These are phyloP conservation scores for Tadarida brasiliensis DNA, from an alignment of 2,797 vertebrate genomes.

Conservation along the genomic window DNA sequence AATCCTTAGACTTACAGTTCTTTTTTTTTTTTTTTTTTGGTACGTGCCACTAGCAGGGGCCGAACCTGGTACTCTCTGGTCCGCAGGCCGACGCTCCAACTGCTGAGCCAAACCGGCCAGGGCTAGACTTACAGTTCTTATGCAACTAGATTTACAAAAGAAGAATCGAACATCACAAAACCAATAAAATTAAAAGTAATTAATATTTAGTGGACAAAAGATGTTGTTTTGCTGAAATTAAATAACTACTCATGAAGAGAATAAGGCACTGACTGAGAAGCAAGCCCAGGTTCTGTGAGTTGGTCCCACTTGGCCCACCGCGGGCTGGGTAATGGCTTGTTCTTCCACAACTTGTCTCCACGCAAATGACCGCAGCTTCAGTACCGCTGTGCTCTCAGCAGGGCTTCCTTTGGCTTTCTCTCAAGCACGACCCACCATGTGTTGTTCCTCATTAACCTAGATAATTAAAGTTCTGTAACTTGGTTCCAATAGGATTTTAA, in stretches of 20 bases:
- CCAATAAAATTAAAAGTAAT: neutral
- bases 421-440: neutral
- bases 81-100: too few relatives aligned
- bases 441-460: neutral
- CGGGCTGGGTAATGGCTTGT: neutral
- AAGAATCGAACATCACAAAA: constrained; percentile 28
- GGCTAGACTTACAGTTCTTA: neutral
- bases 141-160: neutral
- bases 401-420: neutral
- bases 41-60: too few relatives aligned
- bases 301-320: neutral
- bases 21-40: too few relatives aligned
- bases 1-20: neutral
- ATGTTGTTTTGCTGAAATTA: neutral
- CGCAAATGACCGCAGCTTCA: neutral
- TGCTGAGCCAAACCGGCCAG: too few relatives aligned
- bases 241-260: neutral
- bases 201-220: constrained; percentile 6
- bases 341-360: neutral
- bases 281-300: neutral
- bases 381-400: rapidly evolving
- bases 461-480: neutral
- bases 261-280: neutral
- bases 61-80: too few relatives aligned
- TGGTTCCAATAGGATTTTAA: constrained; percentile 32